Percentiles rank a stretch among this genome's conserved stretches.
phyloP scores from a whole-genome alignment of 1,140 invertebrate genomes.

The Bursaphelenchus mucronatus region DNA sequence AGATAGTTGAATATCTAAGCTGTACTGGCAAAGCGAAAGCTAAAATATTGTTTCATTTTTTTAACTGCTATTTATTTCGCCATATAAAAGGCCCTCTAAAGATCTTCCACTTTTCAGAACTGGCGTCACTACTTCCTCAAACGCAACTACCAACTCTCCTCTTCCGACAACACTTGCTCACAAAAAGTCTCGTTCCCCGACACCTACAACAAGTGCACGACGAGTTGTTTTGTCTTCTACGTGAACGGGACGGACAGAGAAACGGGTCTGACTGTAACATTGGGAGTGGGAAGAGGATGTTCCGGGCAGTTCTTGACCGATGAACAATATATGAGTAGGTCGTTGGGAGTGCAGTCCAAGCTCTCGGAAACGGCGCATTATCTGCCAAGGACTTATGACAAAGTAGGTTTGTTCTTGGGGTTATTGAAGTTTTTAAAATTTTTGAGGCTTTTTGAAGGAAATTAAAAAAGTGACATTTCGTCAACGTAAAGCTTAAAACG shows the following conservation, averaged over 20 bases:
- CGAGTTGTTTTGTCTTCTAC: conserved; percentile 47
- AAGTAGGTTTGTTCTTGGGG: conserved; percentile 23
- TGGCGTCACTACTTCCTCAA: conserved; percentile 56
- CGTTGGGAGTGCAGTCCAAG: conserved; percentile 39
- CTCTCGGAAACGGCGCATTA: conserved; percentile 45
- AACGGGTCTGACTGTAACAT: conserved; percentile 32
- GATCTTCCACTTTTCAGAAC: conserved; percentile 34
- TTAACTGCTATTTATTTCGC: too few species aligned
- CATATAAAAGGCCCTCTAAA: too few species aligned
- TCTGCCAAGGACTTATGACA: conserved; percentile 43
- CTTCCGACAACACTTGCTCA: conserved; percentile 40
- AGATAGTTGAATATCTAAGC: too few species aligned
- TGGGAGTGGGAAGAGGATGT: conserved; percentile 49
- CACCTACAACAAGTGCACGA: conserved; percentile 28
- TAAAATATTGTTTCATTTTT: too few species aligned
- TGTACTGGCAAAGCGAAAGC: too few species aligned
- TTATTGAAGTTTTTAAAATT: conserved; percentile 5
- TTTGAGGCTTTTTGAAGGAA: not conserved
- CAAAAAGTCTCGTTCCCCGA: conserved; percentile 36
- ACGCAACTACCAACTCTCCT: conserved; percentile 45
- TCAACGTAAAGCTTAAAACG: too few species aligned
- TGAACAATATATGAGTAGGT: conserved; percentile 46
- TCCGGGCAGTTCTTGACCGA: conserved; percentile 46
- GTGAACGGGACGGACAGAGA: conserved; percentile 46
- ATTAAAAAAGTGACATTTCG: too few species aligned